Percentiles rank a stretch among this genome's conserved stretches.
Conservation (phyloP, 2,888 invertebrate species). For the Harmothoe impar region DNA sequence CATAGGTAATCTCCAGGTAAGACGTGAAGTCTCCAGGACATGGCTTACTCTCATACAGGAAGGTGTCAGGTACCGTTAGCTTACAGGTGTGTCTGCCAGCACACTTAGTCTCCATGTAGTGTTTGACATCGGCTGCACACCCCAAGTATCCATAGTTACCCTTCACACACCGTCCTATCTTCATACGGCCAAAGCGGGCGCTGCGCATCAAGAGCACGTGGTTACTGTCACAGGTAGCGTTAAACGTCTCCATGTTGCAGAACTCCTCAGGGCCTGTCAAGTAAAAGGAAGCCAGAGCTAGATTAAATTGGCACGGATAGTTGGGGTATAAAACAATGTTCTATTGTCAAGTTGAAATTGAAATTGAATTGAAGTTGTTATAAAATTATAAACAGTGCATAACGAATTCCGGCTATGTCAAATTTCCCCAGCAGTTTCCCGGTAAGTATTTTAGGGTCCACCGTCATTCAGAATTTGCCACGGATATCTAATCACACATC, state of each 20-base stretch:
- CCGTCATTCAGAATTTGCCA: no score
- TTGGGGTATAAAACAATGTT: not conserved
- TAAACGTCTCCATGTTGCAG: constrained; percentile 69
- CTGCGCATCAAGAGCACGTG: constrained; percentile 64
- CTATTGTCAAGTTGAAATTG: no score
- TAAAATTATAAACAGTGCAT: no score
- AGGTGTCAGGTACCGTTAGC: constrained; percentile 66
- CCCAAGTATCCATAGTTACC: constrained; percentile 65
- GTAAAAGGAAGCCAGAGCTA: not conserved
- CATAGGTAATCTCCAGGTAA: constrained; percentile 66
- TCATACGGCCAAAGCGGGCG: constrained; percentile 68
- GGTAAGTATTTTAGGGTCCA: no score
- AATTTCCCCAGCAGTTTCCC: no score
- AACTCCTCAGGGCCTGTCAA: constrained; percentile 65
- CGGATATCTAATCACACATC: no score
- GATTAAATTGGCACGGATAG: not conserved
- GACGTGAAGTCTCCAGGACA: constrained; percentile 69
- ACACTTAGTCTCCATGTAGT: constrained; percentile 66
- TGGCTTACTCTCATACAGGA: constrained; percentile 65
- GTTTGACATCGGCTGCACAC: constrained; percentile 63
- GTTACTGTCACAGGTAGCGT: constrained; percentile 65
- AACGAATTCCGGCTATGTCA: no score
- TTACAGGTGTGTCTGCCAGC: constrained; percentile 65
- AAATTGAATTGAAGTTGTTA: no score
- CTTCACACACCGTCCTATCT: constrained; percentile 67